Percentiles rank a stretch among this genome's conserved stretches.
These are phyloP conservation scores for Xerus rutilus DNA, from an alignment of 2,797 vertebrate species.

Conservation along the genomic window DNA sequence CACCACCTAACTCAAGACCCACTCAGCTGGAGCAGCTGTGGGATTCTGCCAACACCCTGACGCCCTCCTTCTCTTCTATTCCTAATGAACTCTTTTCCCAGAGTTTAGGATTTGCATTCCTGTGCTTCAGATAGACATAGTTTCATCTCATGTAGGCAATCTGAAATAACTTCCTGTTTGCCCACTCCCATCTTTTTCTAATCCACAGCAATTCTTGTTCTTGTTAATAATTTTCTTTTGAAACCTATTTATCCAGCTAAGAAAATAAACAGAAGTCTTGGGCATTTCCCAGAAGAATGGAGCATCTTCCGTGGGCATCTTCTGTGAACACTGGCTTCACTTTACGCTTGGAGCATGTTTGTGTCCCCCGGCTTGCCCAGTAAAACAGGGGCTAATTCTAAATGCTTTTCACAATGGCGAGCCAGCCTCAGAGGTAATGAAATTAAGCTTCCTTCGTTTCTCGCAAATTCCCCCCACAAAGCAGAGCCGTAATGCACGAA, in stretches of 20 bases:
- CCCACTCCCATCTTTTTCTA: neutral
- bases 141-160: neutral
- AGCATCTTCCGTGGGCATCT: neutral
- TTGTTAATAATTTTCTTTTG: slow-evolving; percentile 40
- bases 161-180: slow-evolving; percentile 49
- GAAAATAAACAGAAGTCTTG: slow-evolving; percentile 47
- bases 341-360: slow-evolving; percentile 66
- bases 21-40: neutral
- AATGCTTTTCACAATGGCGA: slow-evolving; percentile 69
- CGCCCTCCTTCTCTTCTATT: neutral
- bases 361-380: neutral
- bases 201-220: neutral
- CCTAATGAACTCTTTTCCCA: neutral
- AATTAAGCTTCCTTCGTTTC: slow-evolving; percentile 83
- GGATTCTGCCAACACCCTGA: neutral
- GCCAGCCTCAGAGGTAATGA: slow-evolving; percentile 71
- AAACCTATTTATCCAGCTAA: slow-evolving; percentile 58
- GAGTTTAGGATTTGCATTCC: slow-evolving; percentile 10
- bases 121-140: neutral
- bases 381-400: slow-evolving; percentile 64
- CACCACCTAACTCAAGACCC: neutral
- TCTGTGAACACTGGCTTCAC: slow-evolving; percentile 57
- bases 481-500: slow-evolving; percentile 75
- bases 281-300: slow-evolving; percentile 35
- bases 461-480: slow-evolving; percentile 72